Conservation (phyloP, 53 echinoderm and acorn worm genomes). For the Stichopus horrens region DNA sequence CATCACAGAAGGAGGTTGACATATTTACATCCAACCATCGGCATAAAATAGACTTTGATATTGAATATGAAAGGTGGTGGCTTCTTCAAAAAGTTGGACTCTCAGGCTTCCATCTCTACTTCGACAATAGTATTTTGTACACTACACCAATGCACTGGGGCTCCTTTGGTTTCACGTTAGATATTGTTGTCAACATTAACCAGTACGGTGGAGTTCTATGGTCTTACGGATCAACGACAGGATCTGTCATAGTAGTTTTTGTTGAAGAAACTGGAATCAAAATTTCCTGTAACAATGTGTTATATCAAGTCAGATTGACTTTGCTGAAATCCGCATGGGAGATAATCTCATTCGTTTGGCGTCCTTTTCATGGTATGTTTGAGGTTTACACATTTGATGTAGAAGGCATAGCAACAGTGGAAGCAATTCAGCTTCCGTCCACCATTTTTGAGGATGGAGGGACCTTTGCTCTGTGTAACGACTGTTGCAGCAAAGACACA, state of each 20-base stretch:
- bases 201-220: conserved; percentile 64
- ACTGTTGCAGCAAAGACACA: conserved; percentile 27
- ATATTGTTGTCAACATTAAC: conserved; percentile 56
- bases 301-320: conserved; percentile 51
- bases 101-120: conserved; percentile 67
- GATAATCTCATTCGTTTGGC: conserved; percentile 80
- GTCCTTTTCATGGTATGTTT: conserved; percentile 58
- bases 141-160: conserved; percentile 51
- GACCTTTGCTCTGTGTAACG: conserved; percentile 70
- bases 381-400: conserved; percentile 79
- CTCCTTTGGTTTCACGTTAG: conserved; percentile 70
- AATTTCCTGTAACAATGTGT: conserved; percentile 36
- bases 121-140: conserved; percentile 60
- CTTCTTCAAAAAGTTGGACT: conserved; percentile 57
- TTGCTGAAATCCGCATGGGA: conserved; percentile 61
- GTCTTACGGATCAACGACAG: conserved; percentile 63
- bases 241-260: conserved; percentile 58
- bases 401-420: conserved; percentile 58
- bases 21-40: conserved; percentile 54
- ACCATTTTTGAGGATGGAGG: conserved; percentile 59
- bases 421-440: conserved; percentile 60
- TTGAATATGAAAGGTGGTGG: conserved; percentile 42
- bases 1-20: conserved; percentile 59
- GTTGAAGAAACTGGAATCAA: conserved; percentile 48
- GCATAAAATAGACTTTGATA: conserved; percentile 23